Percentiles rank a stretch among this genome's conserved stretches.
These are phyloP conservation scores for Lysandra coridon DNA, from an alignment of 2,888 invertebrate genomes.

Conservation along the genomic window DNA sequence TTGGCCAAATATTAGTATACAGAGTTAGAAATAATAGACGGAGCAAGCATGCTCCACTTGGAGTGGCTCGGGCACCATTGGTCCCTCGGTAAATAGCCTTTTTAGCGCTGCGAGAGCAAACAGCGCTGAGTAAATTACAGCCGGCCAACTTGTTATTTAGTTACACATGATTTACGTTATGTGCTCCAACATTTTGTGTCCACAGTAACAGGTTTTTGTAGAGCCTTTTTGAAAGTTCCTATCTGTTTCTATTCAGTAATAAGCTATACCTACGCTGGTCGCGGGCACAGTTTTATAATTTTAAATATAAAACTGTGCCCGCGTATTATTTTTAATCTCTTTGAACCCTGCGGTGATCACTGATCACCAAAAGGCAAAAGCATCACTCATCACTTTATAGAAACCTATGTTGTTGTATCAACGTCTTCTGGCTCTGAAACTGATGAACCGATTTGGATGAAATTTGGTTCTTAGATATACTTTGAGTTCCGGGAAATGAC, in stretches of 20 bases:
- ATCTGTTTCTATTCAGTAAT: not conserved
- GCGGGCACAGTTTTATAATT: no score
- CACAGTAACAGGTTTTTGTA: not conserved
- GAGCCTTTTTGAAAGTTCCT: not conserved
- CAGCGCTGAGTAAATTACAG: constrained; percentile 13
- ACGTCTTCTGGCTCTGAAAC: no score
- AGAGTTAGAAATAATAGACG: constrained; percentile 77
- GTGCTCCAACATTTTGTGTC: not conserved
- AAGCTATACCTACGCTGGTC: no score
- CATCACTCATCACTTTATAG: no score
- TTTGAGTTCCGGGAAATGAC: no score
- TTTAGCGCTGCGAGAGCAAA: constrained; percentile 23
- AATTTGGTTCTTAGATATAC: no score
- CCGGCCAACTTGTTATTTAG: not conserved
- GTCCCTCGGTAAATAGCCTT: constrained; percentile 26
- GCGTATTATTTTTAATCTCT: no score
- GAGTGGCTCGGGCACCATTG: constrained; percentile 15
- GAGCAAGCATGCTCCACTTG: constrained; percentile 63
- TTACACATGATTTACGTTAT: constrained; percentile 1
- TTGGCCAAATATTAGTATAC: constrained; percentile 71
- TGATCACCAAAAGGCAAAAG: no score
- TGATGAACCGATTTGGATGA: no score
- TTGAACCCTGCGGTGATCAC: no score
- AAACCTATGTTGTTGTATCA: no score
- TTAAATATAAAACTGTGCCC: no score